Percentiles rank a stretch among this genome's conserved stretches.
phyloP scores from a whole-genome alignment of 1,140 invertebrate genomes.

The Papilio aristodemus region DNA sequence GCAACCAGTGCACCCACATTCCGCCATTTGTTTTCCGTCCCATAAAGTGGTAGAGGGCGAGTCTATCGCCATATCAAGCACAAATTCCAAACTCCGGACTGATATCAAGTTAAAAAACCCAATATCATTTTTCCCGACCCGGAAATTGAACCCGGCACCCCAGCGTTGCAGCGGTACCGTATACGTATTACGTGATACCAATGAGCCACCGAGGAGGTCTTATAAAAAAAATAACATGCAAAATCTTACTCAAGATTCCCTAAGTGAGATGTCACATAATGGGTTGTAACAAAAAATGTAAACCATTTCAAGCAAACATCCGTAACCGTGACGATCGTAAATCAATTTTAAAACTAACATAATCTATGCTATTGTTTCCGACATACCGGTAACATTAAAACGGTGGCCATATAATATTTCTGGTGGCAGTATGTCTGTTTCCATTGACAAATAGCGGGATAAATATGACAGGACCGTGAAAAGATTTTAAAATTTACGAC shows the following conservation, averaged over 20 bases:
- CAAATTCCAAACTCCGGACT: no score
- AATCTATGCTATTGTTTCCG: constrained; percentile 55
- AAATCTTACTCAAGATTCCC: neutral
- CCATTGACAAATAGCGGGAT: constrained; percentile 52
- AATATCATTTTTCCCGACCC: no score
- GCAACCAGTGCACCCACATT: no score
- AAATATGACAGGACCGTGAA: constrained; percentile 40
- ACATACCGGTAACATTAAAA: constrained; percentile 37
- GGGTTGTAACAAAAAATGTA: constrained; percentile 34
- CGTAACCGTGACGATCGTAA: constrained; percentile 45
- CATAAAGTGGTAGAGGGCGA: no score
- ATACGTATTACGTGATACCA: no score
- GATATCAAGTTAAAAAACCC: no score
- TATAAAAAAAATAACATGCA: neutral
- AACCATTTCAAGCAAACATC: constrained; percentile 28
- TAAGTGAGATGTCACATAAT: constrained; percentile 30
- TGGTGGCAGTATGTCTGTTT: constrained; percentile 35
- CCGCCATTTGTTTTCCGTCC: no score
- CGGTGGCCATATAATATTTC: constrained; percentile 40
- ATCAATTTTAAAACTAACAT: constrained; percentile 61
- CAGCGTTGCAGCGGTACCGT: no score
- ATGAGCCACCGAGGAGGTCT: no score
- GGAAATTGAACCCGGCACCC: no score
- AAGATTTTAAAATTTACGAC: constrained; percentile 54
- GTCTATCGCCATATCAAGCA: no score